Conservation (phyloP, 2,797 vertebrate genomes). For the Melanitta fusca region DNA sequence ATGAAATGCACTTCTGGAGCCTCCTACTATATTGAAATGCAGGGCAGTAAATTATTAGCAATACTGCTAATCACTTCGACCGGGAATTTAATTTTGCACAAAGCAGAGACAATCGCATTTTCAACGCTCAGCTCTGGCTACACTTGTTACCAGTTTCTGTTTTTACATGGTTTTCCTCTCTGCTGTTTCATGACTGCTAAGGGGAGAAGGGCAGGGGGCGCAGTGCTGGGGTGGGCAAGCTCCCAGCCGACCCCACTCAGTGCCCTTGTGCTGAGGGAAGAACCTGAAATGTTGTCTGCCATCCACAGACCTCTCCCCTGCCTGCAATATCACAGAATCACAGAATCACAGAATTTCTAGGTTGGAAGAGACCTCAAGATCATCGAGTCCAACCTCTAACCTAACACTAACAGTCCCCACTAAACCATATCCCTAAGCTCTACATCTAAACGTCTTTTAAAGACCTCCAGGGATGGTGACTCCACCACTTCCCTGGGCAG, state of each 20-base stretch:
- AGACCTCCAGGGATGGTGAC: no score
- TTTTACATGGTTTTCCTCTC: background rate
- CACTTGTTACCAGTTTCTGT: rapidly evolving
- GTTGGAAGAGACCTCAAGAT: no score
- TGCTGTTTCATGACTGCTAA: rapidly evolving
- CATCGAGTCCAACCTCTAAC: no score
- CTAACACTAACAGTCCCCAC: no score
- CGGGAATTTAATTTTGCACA: background rate
- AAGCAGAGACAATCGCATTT: background rate
- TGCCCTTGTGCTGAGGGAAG: background rate
- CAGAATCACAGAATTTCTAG: no score
- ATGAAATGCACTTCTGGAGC: background rate
- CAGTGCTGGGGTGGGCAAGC: rapidly evolving
- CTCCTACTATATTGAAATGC: background rate
- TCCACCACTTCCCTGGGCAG: no score
- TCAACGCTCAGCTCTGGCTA: background rate
- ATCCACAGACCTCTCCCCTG: background rate
- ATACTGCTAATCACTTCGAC: background rate
- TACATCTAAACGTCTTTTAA: no score
- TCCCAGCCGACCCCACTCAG: background rate
- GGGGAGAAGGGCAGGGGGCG: background rate
- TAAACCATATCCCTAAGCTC: no score
- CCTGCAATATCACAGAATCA: background rate
- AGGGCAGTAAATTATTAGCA: background rate
- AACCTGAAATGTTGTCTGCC: background rate